Evolutionary conservation across 2,113 vertebrate genomes (phyloP), one percentile per base, ranked within the genome.

Genomic region (Eublepharis macularius): DNA sequence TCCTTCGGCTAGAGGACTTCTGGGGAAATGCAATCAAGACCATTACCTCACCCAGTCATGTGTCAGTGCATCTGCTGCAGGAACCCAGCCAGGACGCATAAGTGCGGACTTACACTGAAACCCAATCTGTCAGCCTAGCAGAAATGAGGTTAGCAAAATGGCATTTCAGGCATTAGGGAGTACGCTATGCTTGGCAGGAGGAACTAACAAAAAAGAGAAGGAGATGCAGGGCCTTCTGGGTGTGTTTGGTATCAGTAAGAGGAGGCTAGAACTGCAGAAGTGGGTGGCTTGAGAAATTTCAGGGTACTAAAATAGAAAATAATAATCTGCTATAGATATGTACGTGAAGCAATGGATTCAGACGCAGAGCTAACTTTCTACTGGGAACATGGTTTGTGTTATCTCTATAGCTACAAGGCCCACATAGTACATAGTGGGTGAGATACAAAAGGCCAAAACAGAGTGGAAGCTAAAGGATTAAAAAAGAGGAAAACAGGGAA

Each of bases 61-160:
- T 17, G 12, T 79, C 90, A 85, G 87, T 76, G 80, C 89, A 87
- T 88, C 85, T 93, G 91, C 90, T 91, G 76, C 85, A 88, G 87
- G 82, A 84, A 21, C 80, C 68, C 29, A 82, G 82, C 86, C 89
- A 92, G 84, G 84, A 60, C 32, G 36, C 66, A 72, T 81, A 70
- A 70, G 85, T 57, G 80, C 60, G 36, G 45, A 51, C 0, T 74
- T 12, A 45, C 81, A 79, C 69, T 4, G 13, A 88, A 84, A 41
- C 21, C 51, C 68, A 82, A 77, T 34, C 72, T 85, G 78, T 87
- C 89, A 83, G 88, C 17, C 34, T 57, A 54, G 34, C 36, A 75
- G 76, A 88, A 91, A 89, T 39, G 0, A 2, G 34, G 68, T 3
- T 32, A 43, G 85, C 21, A 68, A 88, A 91, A 91, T 88, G 12